These are phyloP conservation scores for Hippoglossus stenolepis DNA, from an alignment of 2,113 vertebrate species.

Conservation along the genomic window DNA sequence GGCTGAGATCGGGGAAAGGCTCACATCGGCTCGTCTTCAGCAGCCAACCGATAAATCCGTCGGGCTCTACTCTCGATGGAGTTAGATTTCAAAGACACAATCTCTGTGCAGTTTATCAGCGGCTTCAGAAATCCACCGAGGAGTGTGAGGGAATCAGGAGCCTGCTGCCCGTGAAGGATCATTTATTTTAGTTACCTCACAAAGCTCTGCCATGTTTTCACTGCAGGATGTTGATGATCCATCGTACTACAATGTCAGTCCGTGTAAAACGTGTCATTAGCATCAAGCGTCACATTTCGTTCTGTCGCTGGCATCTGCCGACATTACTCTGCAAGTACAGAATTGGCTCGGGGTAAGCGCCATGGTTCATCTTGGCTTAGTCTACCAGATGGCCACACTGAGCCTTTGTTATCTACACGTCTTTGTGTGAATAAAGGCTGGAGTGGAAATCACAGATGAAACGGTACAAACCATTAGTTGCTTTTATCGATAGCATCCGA, in stretches of 20 bases:
- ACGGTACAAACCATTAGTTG: background rate
- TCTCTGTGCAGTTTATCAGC: too few species aligned
- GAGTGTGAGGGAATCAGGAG: background rate
- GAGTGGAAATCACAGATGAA: background rate
- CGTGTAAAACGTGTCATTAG: slow-evolving; percentile 35
- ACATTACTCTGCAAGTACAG: slow-evolving; percentile 39
- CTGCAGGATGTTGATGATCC: slow-evolving; percentile 6
- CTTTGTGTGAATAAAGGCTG: background rate
- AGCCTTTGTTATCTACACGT: slow-evolving; percentile 22
- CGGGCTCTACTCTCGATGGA: too few species aligned
- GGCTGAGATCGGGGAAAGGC: too few species aligned
- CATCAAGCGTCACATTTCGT: slow-evolving; percentile 36
- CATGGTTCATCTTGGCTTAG: slow-evolving; percentile 25
- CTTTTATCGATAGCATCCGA: background rate
- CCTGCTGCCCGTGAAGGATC: background rate
- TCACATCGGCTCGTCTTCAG: too few species aligned
- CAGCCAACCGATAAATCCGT: too few species aligned
- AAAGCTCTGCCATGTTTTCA: background rate
- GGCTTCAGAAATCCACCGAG: too few species aligned
- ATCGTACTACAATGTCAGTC: slow-evolving; percentile 14
- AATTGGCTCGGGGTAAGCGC: slow-evolving; percentile 27
- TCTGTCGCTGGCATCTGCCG: slow-evolving; percentile 50
- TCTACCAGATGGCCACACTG: slow-evolving; percentile 34
- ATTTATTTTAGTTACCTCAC: background rate
- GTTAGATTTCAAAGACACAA: too few species aligned